Conservation (phyloP, 2,797 vertebrate genomes). For the Brachymystax lenok region DNA sequence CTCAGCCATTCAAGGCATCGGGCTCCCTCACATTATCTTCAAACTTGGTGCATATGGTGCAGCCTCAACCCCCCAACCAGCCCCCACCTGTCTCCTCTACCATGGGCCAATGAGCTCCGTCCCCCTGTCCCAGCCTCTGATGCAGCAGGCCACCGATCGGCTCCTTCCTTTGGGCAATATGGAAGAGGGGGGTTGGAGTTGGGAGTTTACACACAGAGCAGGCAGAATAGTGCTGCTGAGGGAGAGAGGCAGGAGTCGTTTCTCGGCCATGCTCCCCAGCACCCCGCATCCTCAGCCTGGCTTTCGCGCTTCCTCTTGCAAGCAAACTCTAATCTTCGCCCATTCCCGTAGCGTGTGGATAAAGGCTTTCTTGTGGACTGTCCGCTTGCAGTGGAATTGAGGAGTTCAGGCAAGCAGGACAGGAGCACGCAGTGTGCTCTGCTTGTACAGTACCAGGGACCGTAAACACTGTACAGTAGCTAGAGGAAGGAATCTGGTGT, state of each 20-base stretch:
- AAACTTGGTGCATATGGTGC: constrained; percentile 73
- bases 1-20: constrained; percentile 55
- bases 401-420: constrained; percentile 34
- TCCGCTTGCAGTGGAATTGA: constrained; percentile 48
- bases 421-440: constrained; percentile 43
- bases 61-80: constrained; percentile 53
- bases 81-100: constrained; percentile 38
- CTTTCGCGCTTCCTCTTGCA: constrained; percentile 13
- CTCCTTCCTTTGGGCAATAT: constrained; percentile 65
- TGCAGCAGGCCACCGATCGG: constrained; percentile 60
- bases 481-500: constrained; percentile 29
- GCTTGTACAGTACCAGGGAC: constrained; percentile 10
- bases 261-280: constrained; percentile 45
- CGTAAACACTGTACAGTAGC: constrained; percentile 22
- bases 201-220: constrained; percentile 70
- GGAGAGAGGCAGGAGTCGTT: constrained; percentile 27
- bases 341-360: not conserved
- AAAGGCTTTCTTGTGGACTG: constrained; percentile 31
- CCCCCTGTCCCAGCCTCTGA: constrained; percentile 41
- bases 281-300: constrained; percentile 26
- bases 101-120: constrained; percentile 56
- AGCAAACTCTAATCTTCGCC: not conserved
- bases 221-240: constrained; percentile 10
- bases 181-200: constrained; percentile 28
- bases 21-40: constrained; percentile 60